Evolutionary conservation across 2,797 vertebrate species (phyloP), one percentile per base, ranked within the genome.

Genomic region (Coluber constrictor): DNA sequence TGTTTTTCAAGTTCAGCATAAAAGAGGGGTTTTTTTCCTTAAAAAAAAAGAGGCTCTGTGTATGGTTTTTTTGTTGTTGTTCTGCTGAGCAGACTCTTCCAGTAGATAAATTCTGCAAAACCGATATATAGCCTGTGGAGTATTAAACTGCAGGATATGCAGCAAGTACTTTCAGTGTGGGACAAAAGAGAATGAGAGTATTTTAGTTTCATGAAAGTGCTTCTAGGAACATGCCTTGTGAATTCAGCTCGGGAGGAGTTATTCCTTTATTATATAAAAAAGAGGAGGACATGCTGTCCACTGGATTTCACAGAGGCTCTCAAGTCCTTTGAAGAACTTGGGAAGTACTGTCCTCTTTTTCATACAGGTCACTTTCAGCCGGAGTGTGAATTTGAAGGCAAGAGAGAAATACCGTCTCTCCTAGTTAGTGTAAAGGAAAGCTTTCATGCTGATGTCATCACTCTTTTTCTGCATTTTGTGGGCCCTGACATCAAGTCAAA

Each of bases 401-500:
- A 92, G 0, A 1, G 70, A 6, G 89, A 89, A 74, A 0, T 79
- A 25, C 55, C 4, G 91, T 92, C 59, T 90, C 27, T 93, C 61
- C 18, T 89, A 86, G 0, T 79, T 70, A 92, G n/a, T 11, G 51
- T 57, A 95, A 37, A 6, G 6, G 74, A 25, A 25, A 74, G 25
- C 79, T 93, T 94, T 93, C 93, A 92, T 93, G 95, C 91, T 70
- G 87, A 89, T 91, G 74, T 91, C 5, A 59, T 70, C 0, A 61
- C 79, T 93, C 0, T 9, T 89, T 94, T 92, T 61, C 92, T 59
- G 92, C 92, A 87, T 89, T 79, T 88, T 93, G 2, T 57, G 93
- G 20, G 90, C 5, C 79, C 59, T 18, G 94, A 93, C 13, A 94
- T 4, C 11, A 91, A 94, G 47, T 94, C 20, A 96, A 90, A 96